A percentile compares a stretch with the other conserved stretches of the same genome.
Evolutionary conservation across 1,140 invertebrate genomes (phyloP).

Genomic region (Oncopeltus fasciatus): DNA sequence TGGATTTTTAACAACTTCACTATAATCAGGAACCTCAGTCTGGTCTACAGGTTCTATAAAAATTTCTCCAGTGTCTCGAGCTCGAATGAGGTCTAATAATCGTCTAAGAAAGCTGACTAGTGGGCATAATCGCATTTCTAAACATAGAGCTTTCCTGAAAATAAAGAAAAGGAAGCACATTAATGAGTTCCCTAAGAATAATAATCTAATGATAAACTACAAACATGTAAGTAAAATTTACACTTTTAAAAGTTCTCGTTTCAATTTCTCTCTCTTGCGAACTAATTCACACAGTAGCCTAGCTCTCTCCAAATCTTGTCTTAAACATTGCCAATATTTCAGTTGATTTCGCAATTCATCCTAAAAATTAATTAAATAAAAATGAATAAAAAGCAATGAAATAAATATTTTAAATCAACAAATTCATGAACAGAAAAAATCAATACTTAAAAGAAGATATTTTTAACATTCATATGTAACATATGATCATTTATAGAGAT

Average conservation of each 20-base stretch:
- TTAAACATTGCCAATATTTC: slow-evolving; percentile 86
- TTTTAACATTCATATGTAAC: no score
- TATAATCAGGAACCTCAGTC: slow-evolving; percentile 84
- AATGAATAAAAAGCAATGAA: not conserved
- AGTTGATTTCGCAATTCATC: slow-evolving; percentile 66
- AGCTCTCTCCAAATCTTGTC: slow-evolving; percentile 88
- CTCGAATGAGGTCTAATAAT: slow-evolving; percentile 58
- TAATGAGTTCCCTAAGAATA: not conserved
- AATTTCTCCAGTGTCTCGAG: slow-evolving; percentile 71
- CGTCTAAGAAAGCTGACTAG: slow-evolving; percentile 59
- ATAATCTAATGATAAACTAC: not conserved
- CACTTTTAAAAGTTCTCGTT: slow-evolving; percentile 72
- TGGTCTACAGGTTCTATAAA: slow-evolving; percentile 86
- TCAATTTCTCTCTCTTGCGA: slow-evolving; percentile 86
- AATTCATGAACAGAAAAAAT: not conserved
- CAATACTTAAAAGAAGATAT: no score
- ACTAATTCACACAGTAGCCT: slow-evolving; percentile 86
- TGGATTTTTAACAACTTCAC: slow-evolving; percentile 78
- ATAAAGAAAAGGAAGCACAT: slow-evolving; percentile 19
- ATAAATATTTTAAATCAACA: no score
- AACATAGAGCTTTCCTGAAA: slow-evolving; percentile 55
- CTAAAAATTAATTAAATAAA: slow-evolving; percentile 21
- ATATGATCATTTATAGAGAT: no score
- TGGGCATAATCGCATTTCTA: slow-evolving; percentile 68
- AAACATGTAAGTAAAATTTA: slow-evolving; percentile 25